Base-by-base conservation (phyloP, 1,140 invertebrate genomes). In the Ceratina calcarata region DNA sequence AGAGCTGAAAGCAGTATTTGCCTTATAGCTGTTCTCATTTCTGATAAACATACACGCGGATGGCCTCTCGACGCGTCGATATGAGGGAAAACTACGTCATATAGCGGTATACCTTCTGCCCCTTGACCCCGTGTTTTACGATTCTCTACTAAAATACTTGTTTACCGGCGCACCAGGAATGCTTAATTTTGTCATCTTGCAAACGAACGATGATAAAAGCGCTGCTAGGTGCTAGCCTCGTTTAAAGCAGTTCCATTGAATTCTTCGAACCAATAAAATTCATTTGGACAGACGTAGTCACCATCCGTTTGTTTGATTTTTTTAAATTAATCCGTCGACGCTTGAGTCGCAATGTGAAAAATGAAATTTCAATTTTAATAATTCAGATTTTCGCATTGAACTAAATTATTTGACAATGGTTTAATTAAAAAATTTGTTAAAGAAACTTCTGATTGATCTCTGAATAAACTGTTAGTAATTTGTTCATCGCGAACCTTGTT, bases 131-230 rank as follows among this genome's bases (percentile, higher is more conserved):
- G 32, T 27, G 55, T 74, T 79, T 79, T 79, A 79, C 45, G 78
- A 51, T 74, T 74, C 78, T 67, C 22, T 73, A 79, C 37, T 45
- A 74, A 79, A 74, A 65, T n/a, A 37, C 53, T 22, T 24, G 22
- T 79, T 79, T 67, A 74, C 45, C 55, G n/a, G 58, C 49, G 55
- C 70, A 49, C 0, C 37, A 2, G 53, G 53, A 80, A 60, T 18
- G 62, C 78, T 62, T 67, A 57, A 61, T 79, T 79, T 66, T 60
- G 61, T 67, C 78, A 79, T 53, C 55, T 79, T 58, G 37, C 24
- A 60, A 53, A 15, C 22, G 8, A 22, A 22, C 53, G 65, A 53
- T 58, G 73, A 62, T 62, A 76, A 75, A 65, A 32, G 22, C 22
- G n/a, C 78, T 49, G 37, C 37, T 10, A 45, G 37, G 37, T 10